These are phyloP conservation scores for Alcis repandata DNA, from an alignment of 2,888 invertebrate genomes.

Conservation along the genomic window DNA sequence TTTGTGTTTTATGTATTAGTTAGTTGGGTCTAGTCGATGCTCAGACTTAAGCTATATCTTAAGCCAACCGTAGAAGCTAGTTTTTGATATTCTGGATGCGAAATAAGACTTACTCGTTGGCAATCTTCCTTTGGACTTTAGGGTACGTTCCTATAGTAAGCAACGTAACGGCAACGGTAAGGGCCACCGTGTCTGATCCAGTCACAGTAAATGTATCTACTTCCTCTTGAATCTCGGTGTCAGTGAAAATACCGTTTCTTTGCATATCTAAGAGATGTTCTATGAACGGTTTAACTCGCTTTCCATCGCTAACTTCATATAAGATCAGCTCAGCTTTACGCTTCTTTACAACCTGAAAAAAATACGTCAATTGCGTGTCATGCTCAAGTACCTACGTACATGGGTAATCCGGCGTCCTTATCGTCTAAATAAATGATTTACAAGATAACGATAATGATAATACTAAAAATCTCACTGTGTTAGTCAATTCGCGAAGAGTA, in stretches of 20 bases:
- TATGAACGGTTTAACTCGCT: slow-evolving; percentile 2
- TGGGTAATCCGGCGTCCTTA: too few relatives aligned
- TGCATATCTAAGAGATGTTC: slow-evolving; percentile 2
- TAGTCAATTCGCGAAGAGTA: background rate
- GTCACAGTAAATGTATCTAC: background rate
- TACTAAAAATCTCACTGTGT: background rate
- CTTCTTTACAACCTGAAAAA: slow-evolving; percentile 4
- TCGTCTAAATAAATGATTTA: too few relatives aligned
- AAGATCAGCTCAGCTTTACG: background rate
- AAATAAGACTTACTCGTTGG: slow-evolving; percentile 50
- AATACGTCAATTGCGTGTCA: too few relatives aligned
- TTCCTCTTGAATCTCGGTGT: background rate
- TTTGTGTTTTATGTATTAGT: too few relatives aligned
- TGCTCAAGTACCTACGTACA: too few relatives aligned
- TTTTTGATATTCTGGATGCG: too few relatives aligned
- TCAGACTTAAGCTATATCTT: too few relatives aligned
- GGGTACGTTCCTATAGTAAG: slow-evolving; percentile 47
- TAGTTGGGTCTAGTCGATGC: too few relatives aligned
- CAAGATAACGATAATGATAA: too few relatives aligned
- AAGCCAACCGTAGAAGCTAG: too few relatives aligned
- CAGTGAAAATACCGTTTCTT: background rate
- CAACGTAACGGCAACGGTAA: slow-evolving; percentile 38
- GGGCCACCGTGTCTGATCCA: background rate
- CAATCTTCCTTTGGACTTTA: slow-evolving; percentile 47
- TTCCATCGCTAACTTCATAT: background rate